Evolutionary conservation across 1,140 invertebrate genomes (phyloP), one percentile per base, ranked within the genome.

Genomic region (Trichonephila clavipes): DNA sequence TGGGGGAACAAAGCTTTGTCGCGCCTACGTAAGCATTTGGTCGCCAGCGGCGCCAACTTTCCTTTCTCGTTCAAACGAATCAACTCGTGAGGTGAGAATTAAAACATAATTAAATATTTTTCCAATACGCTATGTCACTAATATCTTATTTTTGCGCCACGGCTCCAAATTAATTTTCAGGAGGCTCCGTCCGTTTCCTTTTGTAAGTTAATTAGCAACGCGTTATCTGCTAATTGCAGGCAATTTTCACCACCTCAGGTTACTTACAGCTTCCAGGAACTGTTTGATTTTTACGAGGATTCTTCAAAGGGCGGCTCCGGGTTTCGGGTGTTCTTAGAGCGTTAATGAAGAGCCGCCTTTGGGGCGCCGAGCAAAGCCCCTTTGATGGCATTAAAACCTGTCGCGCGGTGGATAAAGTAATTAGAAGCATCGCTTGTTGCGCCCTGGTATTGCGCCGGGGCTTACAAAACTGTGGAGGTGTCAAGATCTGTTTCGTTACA

Each of bases 161-260:
- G 66, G 61, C 19, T 58, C 59, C 58, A 87, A 87, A 87, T 87
- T 87, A 87, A 87, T 87, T 87, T 87, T 87, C 85, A 77, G 72
- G 72, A 77, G 72, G 72, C 28, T 19, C 85, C 58, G 59, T 61
- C 85, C 58, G 21, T 72, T 69, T 89, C 64, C 40, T 34, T 89
- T 89, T 72, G 66, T 89, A 59, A 72, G 64, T 72, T 69, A 89
- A 89, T 89, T 89, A 89, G 88, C 62, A 21, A 12, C 14, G 40
- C 66, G 88, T 89, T 89, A 89, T 89, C 88, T 89, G 62, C 88
- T 89, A 89, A 89, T 89, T 89, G 88, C 88, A 72, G 88, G 62
- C 88, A 89, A 89, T 89, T 89, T 89, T 72, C 88, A 34, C 59
- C 86, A 66, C 59, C 58, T 88, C 72, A 18, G 72, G 72, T 77